Evolutionary conservation across 2,113 vertebrate genomes (phyloP).

Genomic region (Felis chaus): DNA sequence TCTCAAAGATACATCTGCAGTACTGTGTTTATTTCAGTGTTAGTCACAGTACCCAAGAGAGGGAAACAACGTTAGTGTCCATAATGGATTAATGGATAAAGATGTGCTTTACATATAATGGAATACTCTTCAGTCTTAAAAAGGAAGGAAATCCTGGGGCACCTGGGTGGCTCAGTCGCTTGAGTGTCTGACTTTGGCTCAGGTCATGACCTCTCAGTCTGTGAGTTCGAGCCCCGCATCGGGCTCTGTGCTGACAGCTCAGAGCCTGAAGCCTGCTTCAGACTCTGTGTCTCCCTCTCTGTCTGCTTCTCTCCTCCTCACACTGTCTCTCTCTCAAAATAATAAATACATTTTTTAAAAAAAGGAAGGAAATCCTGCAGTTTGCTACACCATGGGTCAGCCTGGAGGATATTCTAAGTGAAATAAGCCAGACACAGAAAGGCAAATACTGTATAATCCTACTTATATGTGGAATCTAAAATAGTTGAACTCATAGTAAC

Average conservation of each 20-base stretch:
- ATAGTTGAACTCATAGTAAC: neutral
- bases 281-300: too few relatives aligned
- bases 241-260: too few relatives aligned
- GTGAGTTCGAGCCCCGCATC: too few relatives aligned
- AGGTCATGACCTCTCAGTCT: too few relatives aligned
- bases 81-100: neutral
- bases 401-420: neutral
- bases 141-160: neutral
- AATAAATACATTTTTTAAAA: neutral
- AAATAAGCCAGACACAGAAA: neutral
- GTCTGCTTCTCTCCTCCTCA: too few relatives aligned
- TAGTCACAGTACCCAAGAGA: neutral
- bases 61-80: neutral
- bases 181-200: too few relatives aligned
- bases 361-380: neutral
- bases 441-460: neutral
- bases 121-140: neutral
- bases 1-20: neutral
- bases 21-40: neutral
- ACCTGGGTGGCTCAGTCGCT: too few relatives aligned
- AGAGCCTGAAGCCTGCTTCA: rapidly evolving
- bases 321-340: too few relatives aligned
- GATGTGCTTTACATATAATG: neutral
- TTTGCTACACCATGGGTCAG: neutral
- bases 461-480: neutral